These are phyloP conservation scores for Dicyrtomina minuta DNA, from an alignment of 2,888 invertebrate genomes.

Conservation along the genomic window DNA sequence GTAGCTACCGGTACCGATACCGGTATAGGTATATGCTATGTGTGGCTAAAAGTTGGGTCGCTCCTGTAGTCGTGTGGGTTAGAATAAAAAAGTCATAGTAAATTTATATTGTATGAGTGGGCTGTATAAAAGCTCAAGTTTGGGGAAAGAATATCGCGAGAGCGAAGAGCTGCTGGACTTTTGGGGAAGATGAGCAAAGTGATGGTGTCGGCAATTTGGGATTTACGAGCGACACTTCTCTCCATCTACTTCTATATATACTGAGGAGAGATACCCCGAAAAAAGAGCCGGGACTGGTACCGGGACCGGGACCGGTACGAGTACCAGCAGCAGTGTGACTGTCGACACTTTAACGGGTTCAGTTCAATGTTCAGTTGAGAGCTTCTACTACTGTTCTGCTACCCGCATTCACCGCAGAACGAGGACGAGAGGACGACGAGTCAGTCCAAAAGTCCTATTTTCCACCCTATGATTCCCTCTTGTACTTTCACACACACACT, in stretches of 20 bases:
- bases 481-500: not conserved
- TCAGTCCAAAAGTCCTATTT: too few species aligned
- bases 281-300: not conserved
- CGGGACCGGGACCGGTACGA: not conserved
- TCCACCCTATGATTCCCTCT: slow-evolving; percentile 4
- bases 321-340: not conserved
- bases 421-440: too few species aligned
- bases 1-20: too few species aligned
- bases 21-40: too few species aligned
- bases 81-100: slow-evolving; percentile 12
- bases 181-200: slow-evolving; percentile 32
- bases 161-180: slow-evolving; percentile 24
- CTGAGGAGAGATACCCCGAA: not conserved
- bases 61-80: too few species aligned
- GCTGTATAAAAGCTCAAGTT: slow-evolving; percentile 9
- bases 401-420: slow-evolving; percentile 13
- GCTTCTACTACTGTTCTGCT: too few species aligned
- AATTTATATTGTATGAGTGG: slow-evolving; percentile 14
- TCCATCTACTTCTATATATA: slow-evolving; percentile 31
- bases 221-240: slow-evolving; percentile 46
- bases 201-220: slow-evolving; percentile 46
- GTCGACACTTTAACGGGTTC: slow-evolving; percentile 19
- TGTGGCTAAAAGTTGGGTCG: too few species aligned
- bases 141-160: too few species aligned
- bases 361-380: not conserved